Conservation (phyloP, 2,113 vertebrate species). For the Gavia stellata region DNA sequence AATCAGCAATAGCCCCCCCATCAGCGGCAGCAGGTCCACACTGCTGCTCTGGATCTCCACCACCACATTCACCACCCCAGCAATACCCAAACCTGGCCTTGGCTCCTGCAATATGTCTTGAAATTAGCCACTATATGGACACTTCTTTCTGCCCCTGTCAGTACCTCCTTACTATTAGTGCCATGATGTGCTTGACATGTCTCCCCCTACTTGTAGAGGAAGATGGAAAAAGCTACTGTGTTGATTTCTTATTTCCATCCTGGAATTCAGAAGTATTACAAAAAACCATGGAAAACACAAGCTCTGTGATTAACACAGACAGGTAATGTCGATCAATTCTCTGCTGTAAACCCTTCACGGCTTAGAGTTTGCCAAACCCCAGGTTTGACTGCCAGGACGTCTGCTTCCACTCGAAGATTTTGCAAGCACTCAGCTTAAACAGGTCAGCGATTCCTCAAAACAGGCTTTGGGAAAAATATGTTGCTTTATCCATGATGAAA, state of each 20-base stretch:
- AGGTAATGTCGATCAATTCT: background rate
- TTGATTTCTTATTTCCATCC: background rate
- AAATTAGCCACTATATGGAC: fast-evolving
- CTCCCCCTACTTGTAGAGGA: background rate
- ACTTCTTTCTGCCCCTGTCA: background rate
- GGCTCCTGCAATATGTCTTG: background rate
- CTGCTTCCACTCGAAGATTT: background rate
- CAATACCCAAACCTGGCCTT: fast-evolving
- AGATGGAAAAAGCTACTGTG: background rate
- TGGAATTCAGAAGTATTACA: background rate
- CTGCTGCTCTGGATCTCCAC: background rate
- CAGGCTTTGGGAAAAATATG: background rate
- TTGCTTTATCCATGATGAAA: background rate
- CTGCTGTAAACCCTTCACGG: background rate
- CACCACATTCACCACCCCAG: background rate
- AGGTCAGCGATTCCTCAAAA: background rate
- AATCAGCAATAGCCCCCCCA: background rate
- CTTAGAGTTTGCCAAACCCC: background rate
- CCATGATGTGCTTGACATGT: fast-evolving
- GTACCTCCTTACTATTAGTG: background rate
- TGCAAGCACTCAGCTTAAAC: background rate
- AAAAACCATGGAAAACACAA: background rate
- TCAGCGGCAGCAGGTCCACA: background rate
- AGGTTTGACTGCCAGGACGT: background rate
- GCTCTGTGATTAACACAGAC: background rate